Evolutionary conservation across 2,888 invertebrate species (phyloP), one percentile per base, ranked within the genome.

Genomic region (Drosophila prostipennis): DNA sequence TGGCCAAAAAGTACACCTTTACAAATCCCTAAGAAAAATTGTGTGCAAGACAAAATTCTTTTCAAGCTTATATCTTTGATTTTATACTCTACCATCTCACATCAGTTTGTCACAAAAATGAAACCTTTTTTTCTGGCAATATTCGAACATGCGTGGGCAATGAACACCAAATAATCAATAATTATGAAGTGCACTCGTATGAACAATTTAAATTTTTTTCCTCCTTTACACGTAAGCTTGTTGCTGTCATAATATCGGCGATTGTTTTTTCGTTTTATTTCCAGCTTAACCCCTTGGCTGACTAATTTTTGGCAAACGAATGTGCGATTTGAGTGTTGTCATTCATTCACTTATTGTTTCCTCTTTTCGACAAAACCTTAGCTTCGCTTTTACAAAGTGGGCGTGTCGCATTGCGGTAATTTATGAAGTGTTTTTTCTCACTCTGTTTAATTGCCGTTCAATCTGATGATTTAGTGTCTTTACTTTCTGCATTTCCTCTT

Each of bases 351-450:
- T 51, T 45, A 51, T 52, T 46, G 45, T 69, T 68, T 69, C 58
- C 69, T 53, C n/a, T 45, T 53, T 39, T 52, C 42, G 36, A 36
- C 7, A 8, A 34, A 59, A 23, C n/a, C 36, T 39, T 70, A 46
- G 51, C 71, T 67, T 54, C 13, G 34, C 40, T 57, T 69, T 52
- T 48, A 64, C 57, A 53, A 69, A 59, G 78, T 81, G 69, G 77
- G 82, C 80, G 78, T 77, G 68, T 34, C 54, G 46, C 67, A 77
- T 57, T 73, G 48, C 69, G 36, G 67, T 77, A 69, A 85, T 85
- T 78, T 75, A 78, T 76, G 42, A 71, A 79, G 74, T 74, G 67
- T 74, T 56, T 65, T 56, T 59, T 70, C 55, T 70, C 57, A 67
- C 61, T 64, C 51, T 49, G 54, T 78, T 71, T 78, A 84, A 84